phyloP scores from a whole-genome alignment of 1,140 invertebrate species.

The Drosophila nigrodunni region DNA sequence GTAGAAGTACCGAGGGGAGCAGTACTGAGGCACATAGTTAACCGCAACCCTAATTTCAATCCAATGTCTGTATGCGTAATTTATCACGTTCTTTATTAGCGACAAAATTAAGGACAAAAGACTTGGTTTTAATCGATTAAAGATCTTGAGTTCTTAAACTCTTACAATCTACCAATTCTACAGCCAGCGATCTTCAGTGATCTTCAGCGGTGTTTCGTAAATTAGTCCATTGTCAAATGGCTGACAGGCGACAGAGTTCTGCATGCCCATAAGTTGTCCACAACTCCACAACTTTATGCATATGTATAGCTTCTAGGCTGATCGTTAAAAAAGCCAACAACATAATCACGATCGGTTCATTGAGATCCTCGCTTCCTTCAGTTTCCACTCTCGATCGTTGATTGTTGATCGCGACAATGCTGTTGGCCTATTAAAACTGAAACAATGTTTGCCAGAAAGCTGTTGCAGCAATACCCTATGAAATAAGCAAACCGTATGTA shows the following conservation, averaged over 20 bases:
- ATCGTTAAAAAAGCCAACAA: slow-evolving; percentile 76
- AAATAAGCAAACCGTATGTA: not conserved
- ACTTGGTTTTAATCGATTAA: slow-evolving; percentile 69
- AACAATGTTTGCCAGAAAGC: not conserved
- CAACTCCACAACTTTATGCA: slow-evolving; percentile 3
- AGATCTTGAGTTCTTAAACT: slow-evolving; percentile 31
- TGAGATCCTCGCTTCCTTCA: not conserved
- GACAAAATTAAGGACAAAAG: slow-evolving; percentile 58
- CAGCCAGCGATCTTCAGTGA: not conserved
- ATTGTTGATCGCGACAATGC: slow-evolving; percentile 61
- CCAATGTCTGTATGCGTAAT: slow-evolving; percentile 43
- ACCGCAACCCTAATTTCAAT: slow-evolving; percentile 21
- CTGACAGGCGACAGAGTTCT: slow-evolving; percentile 24
- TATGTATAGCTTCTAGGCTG: slow-evolving; percentile 55
- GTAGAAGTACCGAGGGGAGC: not conserved
- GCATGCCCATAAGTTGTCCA: slow-evolving; percentile 13
- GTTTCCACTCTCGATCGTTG: slow-evolving; percentile 47
- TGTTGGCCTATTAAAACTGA: slow-evolving; percentile 64
- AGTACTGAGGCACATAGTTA: not conserved
- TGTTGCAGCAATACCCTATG: slow-evolving; percentile 32
- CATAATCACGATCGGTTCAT: slow-evolving; percentile 62
- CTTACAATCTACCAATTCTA: slow-evolving; percentile 22
- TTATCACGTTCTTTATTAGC: slow-evolving; percentile 81
- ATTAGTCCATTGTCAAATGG: slow-evolving; percentile 78
- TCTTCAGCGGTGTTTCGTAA: slow-evolving; percentile 69